phyloP scores from a whole-genome alignment of 2,113 vertebrate genomes.

The Serranochromis macrocephalus region DNA sequence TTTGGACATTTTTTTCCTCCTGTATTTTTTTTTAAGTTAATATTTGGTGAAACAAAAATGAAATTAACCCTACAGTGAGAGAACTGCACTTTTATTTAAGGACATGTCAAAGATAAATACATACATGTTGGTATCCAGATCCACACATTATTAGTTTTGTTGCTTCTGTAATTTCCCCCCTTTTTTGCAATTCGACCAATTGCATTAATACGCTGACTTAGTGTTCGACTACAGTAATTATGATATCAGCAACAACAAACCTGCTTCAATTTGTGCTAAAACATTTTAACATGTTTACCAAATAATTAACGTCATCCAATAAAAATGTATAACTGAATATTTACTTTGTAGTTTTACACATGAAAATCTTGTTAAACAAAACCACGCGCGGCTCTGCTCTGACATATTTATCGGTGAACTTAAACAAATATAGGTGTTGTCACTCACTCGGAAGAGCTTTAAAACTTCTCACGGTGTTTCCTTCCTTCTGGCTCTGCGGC shows the following conservation, averaged over 20 bases:
- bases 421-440: background rate
- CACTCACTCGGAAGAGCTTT: conserved; percentile 78
- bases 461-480: conserved; percentile 90
- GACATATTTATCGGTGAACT: background rate
- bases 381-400: background rate
- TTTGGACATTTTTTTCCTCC: background rate
- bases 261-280: background rate
- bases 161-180: background rate
- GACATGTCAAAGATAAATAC: background rate
- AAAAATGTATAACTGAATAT: background rate
- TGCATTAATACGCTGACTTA: background rate
- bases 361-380: background rate
- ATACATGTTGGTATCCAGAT: background rate
- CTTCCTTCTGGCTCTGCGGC: conserved; percentile 68
- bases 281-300: background rate
- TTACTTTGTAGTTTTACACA: background rate
- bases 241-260: background rate
- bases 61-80: background rate
- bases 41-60: background rate
- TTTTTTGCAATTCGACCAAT: background rate
- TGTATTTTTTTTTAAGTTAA: background rate
- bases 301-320: background rate
- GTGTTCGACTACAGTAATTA: background rate
- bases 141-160: background rate
- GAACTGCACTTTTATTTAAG: background rate